These are phyloP conservation scores for Cepphus grylle DNA, from an alignment of 2,113 vertebrate genomes.

Conservation along the genomic window DNA sequence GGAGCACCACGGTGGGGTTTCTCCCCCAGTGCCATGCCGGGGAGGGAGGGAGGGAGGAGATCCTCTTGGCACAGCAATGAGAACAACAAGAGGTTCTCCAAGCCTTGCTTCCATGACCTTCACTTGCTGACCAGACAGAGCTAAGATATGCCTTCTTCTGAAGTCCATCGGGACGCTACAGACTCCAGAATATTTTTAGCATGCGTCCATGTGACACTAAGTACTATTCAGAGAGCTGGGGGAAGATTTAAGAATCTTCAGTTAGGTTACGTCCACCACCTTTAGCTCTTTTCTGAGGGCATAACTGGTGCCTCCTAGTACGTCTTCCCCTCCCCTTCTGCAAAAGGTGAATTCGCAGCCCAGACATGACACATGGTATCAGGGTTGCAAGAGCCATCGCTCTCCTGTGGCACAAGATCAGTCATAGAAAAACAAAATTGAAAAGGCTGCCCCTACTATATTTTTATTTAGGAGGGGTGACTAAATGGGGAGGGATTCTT, in stretches of 20 bases:
- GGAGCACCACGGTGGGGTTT: background rate
- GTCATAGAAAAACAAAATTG: background rate
- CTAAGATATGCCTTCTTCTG: background rate
- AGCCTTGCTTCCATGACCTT: background rate
- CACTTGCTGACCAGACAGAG: background rate
- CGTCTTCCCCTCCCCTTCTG: background rate
- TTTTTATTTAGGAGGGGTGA: background rate
- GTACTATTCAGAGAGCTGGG: background rate
- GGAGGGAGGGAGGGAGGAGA: background rate
- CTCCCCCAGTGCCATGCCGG: background rate
- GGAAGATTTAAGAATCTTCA: background rate
- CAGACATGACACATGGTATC: background rate
- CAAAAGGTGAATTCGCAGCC: background rate
- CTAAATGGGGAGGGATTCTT: background rate
- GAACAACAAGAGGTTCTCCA: background rate
- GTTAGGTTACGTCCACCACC: background rate
- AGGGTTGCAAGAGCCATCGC: background rate
- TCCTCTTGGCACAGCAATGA: background rate
- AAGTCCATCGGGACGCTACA: background rate
- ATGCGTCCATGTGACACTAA: background rate
- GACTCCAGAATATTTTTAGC: conserved; percentile 37
- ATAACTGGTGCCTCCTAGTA: background rate
- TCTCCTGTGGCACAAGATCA: background rate
- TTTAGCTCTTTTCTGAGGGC: background rate
- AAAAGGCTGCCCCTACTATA: background rate